These are phyloP conservation scores for Melanotaenia maccullochi DNA, from an alignment of 2,797 vertebrate genomes.

Conservation along the genomic window DNA sequence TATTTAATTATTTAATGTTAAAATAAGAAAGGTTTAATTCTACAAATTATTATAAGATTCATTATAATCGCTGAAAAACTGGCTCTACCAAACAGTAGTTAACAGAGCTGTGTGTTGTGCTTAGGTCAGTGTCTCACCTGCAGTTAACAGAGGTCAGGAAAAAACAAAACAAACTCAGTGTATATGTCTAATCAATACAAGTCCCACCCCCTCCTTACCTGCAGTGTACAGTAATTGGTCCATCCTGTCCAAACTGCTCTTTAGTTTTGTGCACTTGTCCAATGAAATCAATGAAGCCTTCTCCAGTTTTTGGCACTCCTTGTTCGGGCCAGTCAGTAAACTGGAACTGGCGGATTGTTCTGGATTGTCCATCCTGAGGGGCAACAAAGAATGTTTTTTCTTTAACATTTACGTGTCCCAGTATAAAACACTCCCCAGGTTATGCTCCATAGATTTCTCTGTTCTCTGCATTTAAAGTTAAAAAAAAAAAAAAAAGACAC, in stretches of 20 bases:
- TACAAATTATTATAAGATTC: too few species aligned
- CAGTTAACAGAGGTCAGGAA: too few species aligned
- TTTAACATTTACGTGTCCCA: background rate
- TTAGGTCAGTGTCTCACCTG: too few species aligned
- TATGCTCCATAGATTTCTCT: slow-evolving; percentile 4
- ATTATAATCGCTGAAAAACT: too few species aligned
- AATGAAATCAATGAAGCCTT: slow-evolving; percentile 97
- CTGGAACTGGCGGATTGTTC: slow-evolving; percentile 98
- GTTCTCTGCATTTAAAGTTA: background rate
- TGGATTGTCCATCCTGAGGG: slow-evolving; percentile 91
- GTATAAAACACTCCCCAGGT: background rate
- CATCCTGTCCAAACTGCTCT: slow-evolving; percentile 96
- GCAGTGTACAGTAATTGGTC: slow-evolving; percentile 97
- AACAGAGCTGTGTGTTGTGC: too few species aligned
- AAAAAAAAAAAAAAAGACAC: slow-evolving; percentile 1
- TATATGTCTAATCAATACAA: background rate
- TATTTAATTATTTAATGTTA: background rate
- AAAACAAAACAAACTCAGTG: too few species aligned
- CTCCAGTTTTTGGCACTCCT: slow-evolving; percentile 96
- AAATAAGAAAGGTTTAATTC: too few species aligned
- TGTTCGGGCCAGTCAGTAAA: slow-evolving; percentile 98
- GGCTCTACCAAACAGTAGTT: too few species aligned
- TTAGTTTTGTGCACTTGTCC: slow-evolving; percentile 98
- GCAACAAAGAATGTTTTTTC: slow-evolving; percentile 8
- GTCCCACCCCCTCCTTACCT: slow-evolving; percentile 78